These are phyloP conservation scores for Odocoileus virginianus DNA, from an alignment of 2,113 vertebrate species.

Conservation along the genomic window DNA sequence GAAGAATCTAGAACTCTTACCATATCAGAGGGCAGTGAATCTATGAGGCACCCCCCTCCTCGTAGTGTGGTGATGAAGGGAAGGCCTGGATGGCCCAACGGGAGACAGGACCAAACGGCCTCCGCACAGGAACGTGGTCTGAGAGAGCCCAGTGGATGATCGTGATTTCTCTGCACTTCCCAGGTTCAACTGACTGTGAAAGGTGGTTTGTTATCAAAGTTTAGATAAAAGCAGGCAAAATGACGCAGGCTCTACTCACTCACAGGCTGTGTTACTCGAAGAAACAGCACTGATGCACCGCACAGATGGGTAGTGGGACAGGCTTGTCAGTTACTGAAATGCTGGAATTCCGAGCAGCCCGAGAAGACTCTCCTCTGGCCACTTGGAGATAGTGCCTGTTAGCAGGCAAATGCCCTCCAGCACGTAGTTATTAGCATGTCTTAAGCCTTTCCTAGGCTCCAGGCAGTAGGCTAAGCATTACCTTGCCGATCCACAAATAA, in stretches of 20 bases:
- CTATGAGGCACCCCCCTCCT: neutral
- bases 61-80: neutral
- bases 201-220: neutral
- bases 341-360: too few species aligned
- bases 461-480: neutral
- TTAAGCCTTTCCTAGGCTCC: neutral
- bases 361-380: neutral
- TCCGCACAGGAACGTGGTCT: rapidly evolving
- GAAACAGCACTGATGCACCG: too few species aligned
- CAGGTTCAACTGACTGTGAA: neutral
- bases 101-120: neutral
- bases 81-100: neutral
- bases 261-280: neutral
- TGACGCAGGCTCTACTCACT: neutral
- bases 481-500: neutral
- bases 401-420: neutral
- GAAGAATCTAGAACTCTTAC: neutral
- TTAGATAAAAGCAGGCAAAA: neutral
- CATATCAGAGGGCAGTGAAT: neutral
- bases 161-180: neutral
- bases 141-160: neutral
- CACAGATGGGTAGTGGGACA: neutral
- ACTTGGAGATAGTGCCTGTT: neutral
- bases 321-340: neutral
- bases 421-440: neutral